Evolutionary conservation across 1,140 invertebrate genomes (phyloP), one percentile per base, ranked within the genome.

Genomic region (Elysia chlorotica): DNA sequence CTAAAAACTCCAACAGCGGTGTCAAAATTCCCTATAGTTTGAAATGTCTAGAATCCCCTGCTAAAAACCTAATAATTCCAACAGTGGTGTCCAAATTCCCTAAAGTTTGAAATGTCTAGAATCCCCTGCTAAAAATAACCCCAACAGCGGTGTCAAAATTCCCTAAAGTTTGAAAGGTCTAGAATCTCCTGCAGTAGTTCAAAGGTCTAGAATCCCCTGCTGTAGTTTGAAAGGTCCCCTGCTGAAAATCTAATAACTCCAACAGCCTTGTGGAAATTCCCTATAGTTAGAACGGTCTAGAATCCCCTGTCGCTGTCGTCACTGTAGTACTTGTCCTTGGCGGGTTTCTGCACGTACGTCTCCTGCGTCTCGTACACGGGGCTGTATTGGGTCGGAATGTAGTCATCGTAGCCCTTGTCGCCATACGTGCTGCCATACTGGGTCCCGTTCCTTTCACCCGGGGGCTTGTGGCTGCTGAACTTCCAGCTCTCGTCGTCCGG

Each of bases 321-420:
- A 65, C 75, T 78, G 68, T 79, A 75, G 75, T 76, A 83, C 21
- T 65, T 77, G 67, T 82, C 81, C 31, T 71, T 75, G 25, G 76
- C 77, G 28, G 81, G 73, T 57, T 81, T 81, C 76, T 86, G 84
- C 6, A 86, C 84, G 35, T 83, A 75, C 63, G 83, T 78, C 67
- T 86, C 82, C 66, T 77, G 83, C 1, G 84, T 86, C 68, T 83
- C 76, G 66, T 82, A 86, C 28, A 82, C 77, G 1, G 84, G 84
- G 38, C 76, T 78, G 70, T 81, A 80, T 33, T 76, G 72, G 19
- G 77, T 77, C 30, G 73, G 75, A 14, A 74, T 66, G 17, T 61
- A 72, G 38, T 70, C 71, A 19, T 71, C 73, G 23, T 74, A 70
- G 21, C 73, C 68, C 23, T 71, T 71, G 4, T 71, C 57, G n/a